phyloP scores from a whole-genome alignment of 1,140 invertebrate genomes.

The Philotrypesis tridentata region DNA sequence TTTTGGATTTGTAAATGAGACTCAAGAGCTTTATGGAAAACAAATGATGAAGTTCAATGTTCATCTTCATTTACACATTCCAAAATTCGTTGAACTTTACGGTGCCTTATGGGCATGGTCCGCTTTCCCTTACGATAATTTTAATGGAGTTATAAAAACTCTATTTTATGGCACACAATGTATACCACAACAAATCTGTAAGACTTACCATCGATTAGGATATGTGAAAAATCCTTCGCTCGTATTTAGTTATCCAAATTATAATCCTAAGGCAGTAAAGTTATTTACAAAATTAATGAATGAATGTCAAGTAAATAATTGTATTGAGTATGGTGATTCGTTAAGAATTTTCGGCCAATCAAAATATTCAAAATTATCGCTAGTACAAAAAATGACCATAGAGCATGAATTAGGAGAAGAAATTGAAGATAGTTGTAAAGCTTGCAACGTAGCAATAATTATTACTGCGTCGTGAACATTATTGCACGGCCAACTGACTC shows the following conservation, averaged over 20 bases:
- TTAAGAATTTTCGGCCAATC: background rate
- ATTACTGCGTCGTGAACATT: no score
- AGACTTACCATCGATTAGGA: background rate
- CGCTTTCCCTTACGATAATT: background rate
- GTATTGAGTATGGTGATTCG: background rate
- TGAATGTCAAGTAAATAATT: background rate
- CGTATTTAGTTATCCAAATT: background rate
- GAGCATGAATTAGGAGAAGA: background rate
- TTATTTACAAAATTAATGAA: slow-evolving; percentile 4
- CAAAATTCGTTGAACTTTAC: slow-evolving; percentile 35
- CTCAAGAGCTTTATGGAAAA: no score
- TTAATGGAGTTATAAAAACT: background rate
- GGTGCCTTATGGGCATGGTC: no score
- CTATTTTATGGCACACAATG: slow-evolving; percentile 22
- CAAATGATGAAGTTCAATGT: no score
- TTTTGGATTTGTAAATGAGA: no score
- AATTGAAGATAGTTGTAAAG: background rate
- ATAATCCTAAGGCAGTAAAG: background rate
- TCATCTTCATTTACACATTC: slow-evolving; percentile 47
- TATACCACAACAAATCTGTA: background rate
- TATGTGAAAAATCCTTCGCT: background rate
- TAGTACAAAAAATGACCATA: background rate
- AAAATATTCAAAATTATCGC: background rate
- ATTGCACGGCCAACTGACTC: no score
- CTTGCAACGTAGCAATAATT: no score